These are phyloP conservation scores for Brachymystax lenok DNA, from an alignment of 2,797 vertebrate genomes.

Conservation along the genomic window DNA sequence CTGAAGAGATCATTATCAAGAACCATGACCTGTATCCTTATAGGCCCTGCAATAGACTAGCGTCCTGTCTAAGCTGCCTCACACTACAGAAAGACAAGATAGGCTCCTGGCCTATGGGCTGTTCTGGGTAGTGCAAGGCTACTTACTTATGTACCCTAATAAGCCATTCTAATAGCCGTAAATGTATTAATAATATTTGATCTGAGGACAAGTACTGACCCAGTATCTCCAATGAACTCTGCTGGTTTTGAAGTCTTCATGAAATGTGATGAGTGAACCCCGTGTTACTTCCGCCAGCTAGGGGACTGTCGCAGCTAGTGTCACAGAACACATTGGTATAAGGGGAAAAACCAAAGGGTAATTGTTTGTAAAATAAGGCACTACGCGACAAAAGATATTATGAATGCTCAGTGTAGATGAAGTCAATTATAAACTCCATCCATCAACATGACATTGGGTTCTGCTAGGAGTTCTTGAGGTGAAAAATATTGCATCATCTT, in stretches of 20 bases:
- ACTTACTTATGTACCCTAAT: too few species aligned
- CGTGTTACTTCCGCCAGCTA: not conserved
- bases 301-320: conserved; percentile 23
- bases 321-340: conserved; percentile 9
- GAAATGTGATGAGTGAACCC: not conserved
- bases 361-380: conserved; percentile 35
- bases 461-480: conserved; percentile 32
- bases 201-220: not conserved
- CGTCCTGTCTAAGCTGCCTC: not conserved
- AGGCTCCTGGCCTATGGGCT: too few species aligned
- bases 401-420: conserved; percentile 56
- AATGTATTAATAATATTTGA: too few species aligned
- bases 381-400: conserved; percentile 32
- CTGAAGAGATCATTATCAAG: not conserved
- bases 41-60: not conserved
- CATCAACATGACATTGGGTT: conserved; percentile 59
- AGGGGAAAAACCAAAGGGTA: not conserved
- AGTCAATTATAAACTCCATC: conserved; percentile 69
- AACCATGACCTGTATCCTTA: not conserved
- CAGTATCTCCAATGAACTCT: not conserved
- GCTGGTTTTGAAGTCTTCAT: conserved; percentile 10
- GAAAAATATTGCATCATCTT: conserved; percentile 11
- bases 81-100: too few species aligned
- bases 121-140: too few species aligned
- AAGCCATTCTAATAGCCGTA: too few species aligned